A percentile compares a stretch with the other conserved stretches of the same genome.
Conservation (phyloP, 2,888 invertebrate species). For the Shargacucullia verbasci region DNA sequence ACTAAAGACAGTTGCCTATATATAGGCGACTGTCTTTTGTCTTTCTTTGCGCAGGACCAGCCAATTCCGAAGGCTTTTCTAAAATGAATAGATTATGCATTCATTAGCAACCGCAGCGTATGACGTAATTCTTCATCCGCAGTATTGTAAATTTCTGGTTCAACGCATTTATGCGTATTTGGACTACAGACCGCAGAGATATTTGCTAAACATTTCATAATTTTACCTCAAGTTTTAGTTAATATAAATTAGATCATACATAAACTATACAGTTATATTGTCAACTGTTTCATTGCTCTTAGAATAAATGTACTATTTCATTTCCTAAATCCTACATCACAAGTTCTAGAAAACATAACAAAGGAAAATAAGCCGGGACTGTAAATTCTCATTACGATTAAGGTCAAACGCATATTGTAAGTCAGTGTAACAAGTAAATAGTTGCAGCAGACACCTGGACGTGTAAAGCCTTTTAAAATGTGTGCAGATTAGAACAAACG, state of each 20-base stretch:
- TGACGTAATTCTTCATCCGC: conserved; percentile 39
- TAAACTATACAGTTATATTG: conserved; percentile 34
- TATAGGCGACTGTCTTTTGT: too few relatives aligned
- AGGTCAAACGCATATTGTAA: conserved; percentile 40
- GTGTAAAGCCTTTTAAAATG: conserved; percentile 12
- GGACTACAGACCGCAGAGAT: conserved; percentile 36
- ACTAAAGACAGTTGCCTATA: too few relatives aligned
- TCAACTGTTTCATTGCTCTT: conserved; percentile 25
- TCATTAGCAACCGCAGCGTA: conserved; percentile 29
- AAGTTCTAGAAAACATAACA: conserved; percentile 33
- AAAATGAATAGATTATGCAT: conserved; percentile 8
- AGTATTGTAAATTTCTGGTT: conserved; percentile 45
- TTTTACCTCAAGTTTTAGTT: conserved; percentile 32
- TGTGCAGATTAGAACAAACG: conserved; percentile 6
- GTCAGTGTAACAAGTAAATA: conserved; percentile 29
- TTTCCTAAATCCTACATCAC: conserved; percentile 34
- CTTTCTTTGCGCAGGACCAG: too few relatives aligned
- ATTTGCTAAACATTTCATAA: conserved; percentile 46
- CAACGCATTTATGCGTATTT: conserved; percentile 29
- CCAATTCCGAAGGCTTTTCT: too few relatives aligned
- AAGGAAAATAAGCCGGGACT: conserved; percentile 24
- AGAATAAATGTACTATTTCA: conserved; percentile 1
- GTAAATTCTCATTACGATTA: conserved; percentile 46
- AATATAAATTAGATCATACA: conserved; percentile 35
- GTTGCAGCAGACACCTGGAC: conserved; percentile 1